Base-by-base conservation (phyloP, 2,113 vertebrate genomes). In the Redunca redunca region DNA sequence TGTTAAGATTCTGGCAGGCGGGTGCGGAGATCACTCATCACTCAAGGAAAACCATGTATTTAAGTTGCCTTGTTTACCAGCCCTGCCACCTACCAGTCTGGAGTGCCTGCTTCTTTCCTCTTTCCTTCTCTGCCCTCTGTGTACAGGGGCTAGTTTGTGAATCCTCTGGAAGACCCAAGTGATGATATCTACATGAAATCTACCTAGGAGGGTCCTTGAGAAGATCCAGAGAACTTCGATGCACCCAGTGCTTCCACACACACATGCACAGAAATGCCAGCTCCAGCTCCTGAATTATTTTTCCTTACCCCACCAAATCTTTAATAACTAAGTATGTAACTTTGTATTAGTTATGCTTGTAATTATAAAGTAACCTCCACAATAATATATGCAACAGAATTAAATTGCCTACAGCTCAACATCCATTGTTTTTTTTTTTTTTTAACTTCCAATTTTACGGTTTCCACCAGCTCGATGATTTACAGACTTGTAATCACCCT, bases 291-390 rank as follows among this genome's bases (percentile, higher is more conserved):
- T 33, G 26, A 8, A 8, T 14, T 33, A 53, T 30, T 80, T 40
- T 64, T 26, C 25, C 62, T 77, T 53, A 30, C n/a, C 52, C 25
- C 7, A 58, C 64, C 64, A 53, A 55, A 91, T 84, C 33, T 88
- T 53, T 92, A 96, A 85, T 92, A 86, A 96, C 55, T 17, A 94
- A 97, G 88, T 86, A 64, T 83, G 85, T 88, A 87, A 95, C 88
- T 96, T 94, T 82, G 21, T 55, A 87, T 97, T 98, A 93, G 93
- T 60, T 97, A 80, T 87, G 96, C 96, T 94, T 98, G 62, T 97
- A 97, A 98, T 98, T 97, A 91, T 48, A 77, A 97, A 95, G 83
- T 60, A 97, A 97, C 55, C 53, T 89, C 86, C 52, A 57, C 77
- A 77, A 93, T 94, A 97, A 98, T 55, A 84, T 83, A 89, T 77